These are phyloP conservation scores for Gymnothorax javanicus DNA, from an alignment of 2,797 vertebrate genomes.

Conservation along the genomic window DNA sequence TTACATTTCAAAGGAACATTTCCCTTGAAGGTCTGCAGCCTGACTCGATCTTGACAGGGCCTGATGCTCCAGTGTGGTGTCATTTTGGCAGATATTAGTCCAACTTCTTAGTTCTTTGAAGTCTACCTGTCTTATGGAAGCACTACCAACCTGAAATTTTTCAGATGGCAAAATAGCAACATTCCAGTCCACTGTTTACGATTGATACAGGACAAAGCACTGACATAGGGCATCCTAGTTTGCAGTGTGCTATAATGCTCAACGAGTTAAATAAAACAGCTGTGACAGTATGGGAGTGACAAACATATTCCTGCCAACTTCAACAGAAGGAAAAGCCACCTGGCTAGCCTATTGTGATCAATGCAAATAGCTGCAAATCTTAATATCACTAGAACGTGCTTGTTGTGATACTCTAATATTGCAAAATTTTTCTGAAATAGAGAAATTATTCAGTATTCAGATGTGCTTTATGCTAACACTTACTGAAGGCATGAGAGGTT, in stretches of 20 bases:
- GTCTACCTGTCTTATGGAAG: not conserved
- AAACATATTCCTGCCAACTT: not conserved
- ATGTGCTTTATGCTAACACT: not conserved
- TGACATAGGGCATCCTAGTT: not conserved
- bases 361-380: not conserved
- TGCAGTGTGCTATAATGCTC: not conserved
- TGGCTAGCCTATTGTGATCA: not conserved
- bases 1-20: not conserved
- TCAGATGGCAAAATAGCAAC: not conserved
- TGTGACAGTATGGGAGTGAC: not conserved
- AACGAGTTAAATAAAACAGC: not conserved
- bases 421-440: no score
- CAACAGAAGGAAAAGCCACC: not conserved
- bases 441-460: not conserved
- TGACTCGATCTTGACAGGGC: not conserved
- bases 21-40: not conserved
- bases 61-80: no score
- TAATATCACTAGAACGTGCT: no score
- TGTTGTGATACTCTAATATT: no score
- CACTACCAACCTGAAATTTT: not conserved
- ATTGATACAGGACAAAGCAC: not conserved
- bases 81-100: not conserved
- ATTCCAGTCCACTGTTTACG: not conserved
- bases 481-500: not conserved
- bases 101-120: not conserved